These are phyloP conservation scores for Drosophila nr. medialis DNA, from an alignment of 2,888 invertebrate genomes.

Conservation along the genomic window DNA sequence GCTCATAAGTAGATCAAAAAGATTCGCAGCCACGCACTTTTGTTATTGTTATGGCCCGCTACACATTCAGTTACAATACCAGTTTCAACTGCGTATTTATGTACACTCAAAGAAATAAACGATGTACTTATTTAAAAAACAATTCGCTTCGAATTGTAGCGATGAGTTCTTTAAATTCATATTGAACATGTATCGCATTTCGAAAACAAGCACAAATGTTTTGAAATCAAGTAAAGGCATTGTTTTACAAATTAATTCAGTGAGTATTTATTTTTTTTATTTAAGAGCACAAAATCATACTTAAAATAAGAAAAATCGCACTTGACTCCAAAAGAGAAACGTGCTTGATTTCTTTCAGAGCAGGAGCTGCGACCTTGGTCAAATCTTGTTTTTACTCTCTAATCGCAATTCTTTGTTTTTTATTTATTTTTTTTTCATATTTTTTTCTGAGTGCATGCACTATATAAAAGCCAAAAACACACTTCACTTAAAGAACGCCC, in stretches of 20 bases:
- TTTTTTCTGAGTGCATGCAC: constrained; percentile 4
- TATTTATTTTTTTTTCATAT: not conserved
- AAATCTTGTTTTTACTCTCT: not conserved
- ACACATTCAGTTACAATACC: constrained; percentile 1
- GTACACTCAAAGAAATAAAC: not conserved
- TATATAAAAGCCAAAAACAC: constrained; percentile 56
- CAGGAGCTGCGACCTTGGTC: not conserved
- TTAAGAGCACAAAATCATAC: not conserved
- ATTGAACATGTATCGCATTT: not conserved
- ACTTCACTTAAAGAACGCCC: constrained; percentile 55
- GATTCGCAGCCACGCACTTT: constrained; percentile 69
- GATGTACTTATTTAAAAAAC: not conserved
- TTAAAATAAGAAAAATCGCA: not conserved
- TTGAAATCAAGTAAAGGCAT: too few species aligned
- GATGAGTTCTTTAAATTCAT: not conserved
- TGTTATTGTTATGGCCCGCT: constrained; percentile 30
- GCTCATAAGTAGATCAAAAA: constrained; percentile 73
- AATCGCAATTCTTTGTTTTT: not conserved
- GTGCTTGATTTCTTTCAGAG: not conserved
- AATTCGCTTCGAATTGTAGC: not conserved
- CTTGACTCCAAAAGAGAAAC: not conserved
- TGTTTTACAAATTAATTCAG: not conserved
- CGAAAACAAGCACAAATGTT: not conserved
- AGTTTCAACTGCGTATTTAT: not conserved
- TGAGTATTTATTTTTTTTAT: not conserved